phyloP scores from a whole-genome alignment of 1,140 invertebrate species.

The Brachionus plicatilis region DNA sequence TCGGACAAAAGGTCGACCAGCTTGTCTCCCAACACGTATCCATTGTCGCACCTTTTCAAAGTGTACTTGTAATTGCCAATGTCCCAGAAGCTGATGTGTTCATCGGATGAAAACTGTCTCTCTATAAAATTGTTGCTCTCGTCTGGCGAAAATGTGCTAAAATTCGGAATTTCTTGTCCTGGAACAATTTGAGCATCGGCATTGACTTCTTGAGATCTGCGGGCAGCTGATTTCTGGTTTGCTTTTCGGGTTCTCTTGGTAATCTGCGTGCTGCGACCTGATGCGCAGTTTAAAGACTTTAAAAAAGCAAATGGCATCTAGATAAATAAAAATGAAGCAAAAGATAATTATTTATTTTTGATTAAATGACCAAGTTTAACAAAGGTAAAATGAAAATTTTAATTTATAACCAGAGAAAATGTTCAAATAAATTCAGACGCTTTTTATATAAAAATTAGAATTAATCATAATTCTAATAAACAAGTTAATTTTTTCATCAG shows the following conservation, averaged over 20 bases:
- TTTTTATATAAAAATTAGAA: not conserved
- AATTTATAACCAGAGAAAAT: not conserved
- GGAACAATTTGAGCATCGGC: not conserved
- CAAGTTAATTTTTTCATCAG: not conserved
- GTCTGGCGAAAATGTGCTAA: not conserved
- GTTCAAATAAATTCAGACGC: not conserved
- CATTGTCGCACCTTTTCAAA: conserved; percentile 89
- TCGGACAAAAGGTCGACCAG: conserved; percentile 26
- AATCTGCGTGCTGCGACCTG: not conserved
- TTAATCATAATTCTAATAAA: not conserved
- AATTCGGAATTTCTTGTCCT: not conserved
- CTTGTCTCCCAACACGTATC: conserved; percentile 58
- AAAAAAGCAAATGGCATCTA: not conserved
- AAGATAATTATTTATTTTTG: not conserved
- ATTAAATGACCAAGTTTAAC: not conserved
- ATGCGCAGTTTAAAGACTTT: not conserved
- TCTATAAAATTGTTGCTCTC: not conserved
- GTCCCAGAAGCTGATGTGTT: conserved; percentile 55
- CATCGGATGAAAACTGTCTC: not conserved
- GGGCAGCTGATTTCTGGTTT: not conserved
- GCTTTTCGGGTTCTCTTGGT: not conserved
- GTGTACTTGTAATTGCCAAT: conserved; percentile 93
- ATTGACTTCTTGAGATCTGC: not conserved
- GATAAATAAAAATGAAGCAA: not conserved
- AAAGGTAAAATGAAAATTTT: not conserved